Percentiles rank a stretch among this genome's conserved stretches.
These are phyloP conservation scores for Dolichallabes microphthalmus DNA, from an alignment of 2,113 vertebrate species.

Conservation along the genomic window DNA sequence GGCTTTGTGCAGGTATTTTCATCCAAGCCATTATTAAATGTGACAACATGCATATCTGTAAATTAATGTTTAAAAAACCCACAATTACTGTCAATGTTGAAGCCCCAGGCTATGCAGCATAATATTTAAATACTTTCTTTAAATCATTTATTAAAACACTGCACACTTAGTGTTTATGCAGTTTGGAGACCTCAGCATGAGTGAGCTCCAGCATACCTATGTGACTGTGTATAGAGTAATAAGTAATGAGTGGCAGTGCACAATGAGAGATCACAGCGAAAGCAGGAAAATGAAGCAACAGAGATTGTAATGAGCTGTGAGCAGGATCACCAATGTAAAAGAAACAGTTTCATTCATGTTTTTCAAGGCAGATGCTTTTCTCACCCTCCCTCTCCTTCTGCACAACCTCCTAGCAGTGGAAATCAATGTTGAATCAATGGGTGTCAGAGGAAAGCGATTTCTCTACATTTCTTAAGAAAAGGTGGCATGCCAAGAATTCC, in stretches of 20 bases:
- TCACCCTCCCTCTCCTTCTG: slow-evolving; percentile 26
- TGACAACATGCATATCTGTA: slow-evolving; percentile 11
- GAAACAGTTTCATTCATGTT: slow-evolving; percentile 42
- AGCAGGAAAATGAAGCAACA: slow-evolving; percentile 28
- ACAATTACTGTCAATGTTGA: slow-evolving; percentile 13
- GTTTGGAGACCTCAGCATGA: slow-evolving; percentile 1
- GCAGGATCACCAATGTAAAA: slow-evolving; percentile 12
- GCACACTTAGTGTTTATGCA: not conserved
- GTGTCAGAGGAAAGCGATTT: slow-evolving; percentile 61
- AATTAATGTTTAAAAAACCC: slow-evolving; percentile 28
- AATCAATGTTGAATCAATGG: slow-evolving; percentile 65
- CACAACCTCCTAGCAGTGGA: slow-evolving; percentile 36
- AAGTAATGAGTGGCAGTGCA: slow-evolving; percentile 29
- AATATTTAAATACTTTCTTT: slow-evolving; percentile 34
- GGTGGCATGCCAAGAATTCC: slow-evolving; percentile 54
- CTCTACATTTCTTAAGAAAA: slow-evolving; percentile 56
- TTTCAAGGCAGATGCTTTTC: slow-evolving; percentile 42
- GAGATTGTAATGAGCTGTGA: slow-evolving; percentile 37
- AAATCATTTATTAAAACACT: slow-evolving; percentile 20
- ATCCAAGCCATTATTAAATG: slow-evolving; percentile 39
- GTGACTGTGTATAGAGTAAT: slow-evolving; percentile 16
- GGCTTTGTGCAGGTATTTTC: slow-evolving; percentile 15
- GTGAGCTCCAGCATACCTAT: not conserved
- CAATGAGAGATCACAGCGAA: slow-evolving; percentile 29
- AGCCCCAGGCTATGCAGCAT: slow-evolving; percentile 7